Evolutionary conservation across 1,140 invertebrate species (phyloP), one percentile per base, ranked within the genome.

Genomic region (Conopomorpha cramerella): DNA sequence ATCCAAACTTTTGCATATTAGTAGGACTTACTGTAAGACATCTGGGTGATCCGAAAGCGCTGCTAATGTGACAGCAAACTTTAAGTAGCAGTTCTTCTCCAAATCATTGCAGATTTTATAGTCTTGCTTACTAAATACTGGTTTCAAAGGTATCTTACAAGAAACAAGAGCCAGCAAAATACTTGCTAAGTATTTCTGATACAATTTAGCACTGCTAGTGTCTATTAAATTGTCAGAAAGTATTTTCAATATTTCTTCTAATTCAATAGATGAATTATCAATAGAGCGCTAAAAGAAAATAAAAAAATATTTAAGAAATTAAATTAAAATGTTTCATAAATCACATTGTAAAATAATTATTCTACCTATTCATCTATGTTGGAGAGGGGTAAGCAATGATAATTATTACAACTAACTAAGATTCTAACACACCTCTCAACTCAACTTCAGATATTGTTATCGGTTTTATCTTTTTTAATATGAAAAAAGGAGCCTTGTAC

Each of bases 11-110:
- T 23, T 23, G 4, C 10, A 23, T 6, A 23, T 23, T 31, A 4
- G 8, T 31, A 31, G 30, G 18, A 73, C 73, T 64, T 77, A 83
- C 80, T 77, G 65, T 34, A 82, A 38, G 15, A 83, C 58, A 60
- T 84, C 81, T 34, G 71, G 77, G 38, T 79, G 68, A 33, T 68
- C 58, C 41, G 58, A 58, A 15, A 68, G 30, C 12, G 50, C 36
- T 19, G 59, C 51, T 7, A 74, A 39, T 11, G 62, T 44, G 27
- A 70, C 48, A 10, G 61, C 68, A 51, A 59, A 62, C 31, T 70
- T 61, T 30, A 74, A 48, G 47, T 74, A 67, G 30, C 42, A 46
- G 7, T 45, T 60, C 42, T 70, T 72, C 36, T 74, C 70, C 29
- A 46, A 33, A 39, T 74, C 64, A 43, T 43, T 61, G 23, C 59